Base-by-base conservation (phyloP, 2,797 vertebrate species). In the Micrastur ruficollis region DNA sequence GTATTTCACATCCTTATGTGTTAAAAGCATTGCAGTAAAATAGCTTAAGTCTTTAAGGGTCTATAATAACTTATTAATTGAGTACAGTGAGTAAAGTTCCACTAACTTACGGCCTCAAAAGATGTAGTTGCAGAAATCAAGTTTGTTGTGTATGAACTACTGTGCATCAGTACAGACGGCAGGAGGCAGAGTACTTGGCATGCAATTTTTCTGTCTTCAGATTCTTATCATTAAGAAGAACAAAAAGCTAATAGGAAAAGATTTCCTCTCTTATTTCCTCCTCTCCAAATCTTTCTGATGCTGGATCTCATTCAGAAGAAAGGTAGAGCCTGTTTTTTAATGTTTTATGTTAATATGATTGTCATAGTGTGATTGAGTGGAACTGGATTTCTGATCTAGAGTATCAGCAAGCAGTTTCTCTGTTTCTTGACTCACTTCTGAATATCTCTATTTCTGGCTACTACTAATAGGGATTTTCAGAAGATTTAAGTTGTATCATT, bases 221-320 rank as follows among this genome's bases (percentile, higher is more conserved):
- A 73, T 95, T 96, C 86, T 92, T 94, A 82, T 71, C 49, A 46
- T 86, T 90, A 65, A 94, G 95, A 96, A 95, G 88, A 96, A 86
- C 88, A 94, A 94, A 93, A 95, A 93, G 70, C 80, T 80, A 90
- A 79, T 66, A 94, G 73, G 83, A 94, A 92, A 90, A 96, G 73
- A 80, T 89, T 93, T 81, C 86, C 92, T 94, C 88, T 95, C 80
- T 93, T 84, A 86, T 76, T 93, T 93, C 81, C 83, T 96, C 83
- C 86, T 94, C 80, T 96, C 89, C 95, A 93, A 52, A 70, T 89
- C 76, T 95, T 86, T 96, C 68, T 90, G 94, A 63, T 90, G 94
- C 86, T 94, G 93, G 95, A 93, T 89, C 85, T 93, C 86, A 42
- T 84, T 86, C 92, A 93, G 92, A 91, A 94, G 88, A 92, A 93